phyloP scores from a whole-genome alignment of 2,113 vertebrate species.

The Prinia subflava region DNA sequence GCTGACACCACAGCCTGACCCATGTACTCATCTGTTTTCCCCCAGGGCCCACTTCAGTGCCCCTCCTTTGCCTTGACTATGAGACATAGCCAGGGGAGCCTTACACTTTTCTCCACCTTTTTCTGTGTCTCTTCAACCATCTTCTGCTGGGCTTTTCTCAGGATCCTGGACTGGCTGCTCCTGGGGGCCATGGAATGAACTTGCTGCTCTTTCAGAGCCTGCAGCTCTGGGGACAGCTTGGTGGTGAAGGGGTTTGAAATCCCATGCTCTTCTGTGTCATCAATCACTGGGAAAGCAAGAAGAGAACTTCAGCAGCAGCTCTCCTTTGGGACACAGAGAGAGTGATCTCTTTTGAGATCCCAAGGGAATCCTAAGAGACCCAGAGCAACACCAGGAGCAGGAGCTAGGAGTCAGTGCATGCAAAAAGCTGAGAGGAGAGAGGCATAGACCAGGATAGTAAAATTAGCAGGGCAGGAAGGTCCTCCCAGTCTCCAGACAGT shows the following conservation, averaged over 20 bases:
- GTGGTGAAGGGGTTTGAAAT: conserved; percentile 84
- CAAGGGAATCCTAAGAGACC: background rate
- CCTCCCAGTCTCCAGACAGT: background rate
- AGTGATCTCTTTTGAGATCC: background rate
- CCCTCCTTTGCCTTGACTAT: background rate
- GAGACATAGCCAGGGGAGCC: background rate
- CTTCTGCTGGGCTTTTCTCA: conserved; percentile 76
- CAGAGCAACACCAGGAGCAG: background rate
- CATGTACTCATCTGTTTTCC: background rate
- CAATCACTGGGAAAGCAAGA: conserved; percentile 71
- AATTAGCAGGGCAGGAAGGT: background rate
- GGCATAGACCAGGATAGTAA: background rate
- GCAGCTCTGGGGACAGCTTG: conserved; percentile 78
- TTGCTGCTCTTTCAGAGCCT: conserved; percentile 84
- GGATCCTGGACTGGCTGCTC: conserved; percentile 73
- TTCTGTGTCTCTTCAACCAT: conserved; percentile 68
- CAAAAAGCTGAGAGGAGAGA: background rate
- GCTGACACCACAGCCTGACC: background rate
- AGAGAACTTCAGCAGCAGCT: background rate
- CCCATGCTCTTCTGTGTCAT: conserved; percentile 64
- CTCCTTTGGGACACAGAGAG: background rate
- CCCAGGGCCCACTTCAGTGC: background rate
- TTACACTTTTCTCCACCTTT: conserved; percentile 51
- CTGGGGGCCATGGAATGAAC: conserved; percentile 69
- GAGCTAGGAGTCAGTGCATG: background rate